phyloP scores from a whole-genome alignment of 1,140 invertebrate genomes.

The Ceratosolen fusciceps region DNA sequence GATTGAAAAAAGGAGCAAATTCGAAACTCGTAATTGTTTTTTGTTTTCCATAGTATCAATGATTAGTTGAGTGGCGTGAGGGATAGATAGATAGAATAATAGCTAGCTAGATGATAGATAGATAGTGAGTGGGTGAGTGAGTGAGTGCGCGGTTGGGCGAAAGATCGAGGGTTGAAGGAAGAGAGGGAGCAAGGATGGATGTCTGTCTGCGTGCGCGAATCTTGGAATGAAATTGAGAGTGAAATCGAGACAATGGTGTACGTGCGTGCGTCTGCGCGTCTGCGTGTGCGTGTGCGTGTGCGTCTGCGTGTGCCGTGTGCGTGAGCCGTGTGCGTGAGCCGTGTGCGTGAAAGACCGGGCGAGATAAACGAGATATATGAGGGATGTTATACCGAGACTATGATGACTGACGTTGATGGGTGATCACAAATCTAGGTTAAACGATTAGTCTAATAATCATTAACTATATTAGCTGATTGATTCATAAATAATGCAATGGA shows the following conservation, averaged over 20 bases:
- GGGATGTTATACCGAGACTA: slow-evolving; percentile 58
- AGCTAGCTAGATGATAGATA: slow-evolving; percentile 38
- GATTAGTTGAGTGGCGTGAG: slow-evolving; percentile 47
- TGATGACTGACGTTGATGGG: slow-evolving; percentile 69
- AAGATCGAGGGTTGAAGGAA: slow-evolving; percentile 38
- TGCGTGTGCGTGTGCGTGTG: no score
- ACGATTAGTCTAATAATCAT: slow-evolving; percentile 72
- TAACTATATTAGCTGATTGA: slow-evolving; percentile 72
- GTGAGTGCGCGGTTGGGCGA: no score
- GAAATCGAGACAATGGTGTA: no score
- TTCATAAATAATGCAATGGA: slow-evolving; percentile 73
- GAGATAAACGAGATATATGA: no score
- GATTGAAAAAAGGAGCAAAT: slow-evolving; percentile 49
- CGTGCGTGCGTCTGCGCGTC: no score
- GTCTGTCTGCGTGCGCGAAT: no score
- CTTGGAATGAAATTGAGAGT: no score
- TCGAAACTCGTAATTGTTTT: slow-evolving; percentile 58
- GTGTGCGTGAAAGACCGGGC: no score
- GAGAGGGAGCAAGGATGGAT: no score
- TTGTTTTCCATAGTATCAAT: slow-evolving; percentile 56
- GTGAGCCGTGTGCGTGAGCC: no score
- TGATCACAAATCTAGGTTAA: slow-evolving; percentile 72
- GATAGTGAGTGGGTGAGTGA: neutral
- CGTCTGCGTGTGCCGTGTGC: no score
- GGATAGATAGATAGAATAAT: slow-evolving; percentile 28